Evolutionary conservation across 2,888 invertebrate species (phyloP).

Genomic region (Folsomia candida): DNA sequence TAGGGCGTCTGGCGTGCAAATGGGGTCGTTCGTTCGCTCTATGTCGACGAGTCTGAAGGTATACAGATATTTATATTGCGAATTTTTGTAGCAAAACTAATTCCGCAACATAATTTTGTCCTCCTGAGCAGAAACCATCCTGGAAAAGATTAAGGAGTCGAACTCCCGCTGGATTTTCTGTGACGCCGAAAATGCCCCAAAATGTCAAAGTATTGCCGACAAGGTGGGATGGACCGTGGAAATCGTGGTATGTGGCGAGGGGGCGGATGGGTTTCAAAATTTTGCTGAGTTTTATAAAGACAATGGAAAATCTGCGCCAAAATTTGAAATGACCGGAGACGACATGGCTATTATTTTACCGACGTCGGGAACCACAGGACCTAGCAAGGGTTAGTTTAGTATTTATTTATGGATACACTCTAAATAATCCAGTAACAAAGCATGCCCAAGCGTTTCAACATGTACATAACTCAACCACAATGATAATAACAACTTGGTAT

Average conservation of each 20-base stretch:
- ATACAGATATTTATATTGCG: too few relatives aligned
- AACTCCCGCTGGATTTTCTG: conserved; percentile 43
- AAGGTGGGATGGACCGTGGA: conserved; percentile 36
- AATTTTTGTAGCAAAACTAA: background rate
- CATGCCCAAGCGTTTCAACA: too few relatives aligned
- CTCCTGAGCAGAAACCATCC: background rate
- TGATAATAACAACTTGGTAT: too few relatives aligned
- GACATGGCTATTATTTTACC: conserved; percentile 41
- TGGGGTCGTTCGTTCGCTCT: conserved; percentile 37
- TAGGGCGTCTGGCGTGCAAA: conserved; percentile 49
- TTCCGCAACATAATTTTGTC: too few relatives aligned
- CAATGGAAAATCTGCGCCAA: conserved; percentile 29
- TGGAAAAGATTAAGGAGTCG: conserved; percentile 34
- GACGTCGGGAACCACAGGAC: conserved; percentile 44
- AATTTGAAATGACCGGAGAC: conserved; percentile 12
- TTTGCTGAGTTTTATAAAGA: conserved; percentile 28
- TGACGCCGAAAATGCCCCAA: conserved; percentile 28
- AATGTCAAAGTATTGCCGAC: conserved; percentile 21
- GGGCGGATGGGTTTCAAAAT: conserved; percentile 16
- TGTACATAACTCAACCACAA: too few relatives aligned
- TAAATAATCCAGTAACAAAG: too few relatives aligned
- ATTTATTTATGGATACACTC: too few relatives aligned
- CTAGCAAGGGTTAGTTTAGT: conserved; percentile 19
- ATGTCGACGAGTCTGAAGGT: conserved; percentile 45
- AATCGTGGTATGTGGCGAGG: conserved; percentile 9